Conservation (phyloP, 2,113 vertebrate species). For the Vombatus ursinus region DNA sequence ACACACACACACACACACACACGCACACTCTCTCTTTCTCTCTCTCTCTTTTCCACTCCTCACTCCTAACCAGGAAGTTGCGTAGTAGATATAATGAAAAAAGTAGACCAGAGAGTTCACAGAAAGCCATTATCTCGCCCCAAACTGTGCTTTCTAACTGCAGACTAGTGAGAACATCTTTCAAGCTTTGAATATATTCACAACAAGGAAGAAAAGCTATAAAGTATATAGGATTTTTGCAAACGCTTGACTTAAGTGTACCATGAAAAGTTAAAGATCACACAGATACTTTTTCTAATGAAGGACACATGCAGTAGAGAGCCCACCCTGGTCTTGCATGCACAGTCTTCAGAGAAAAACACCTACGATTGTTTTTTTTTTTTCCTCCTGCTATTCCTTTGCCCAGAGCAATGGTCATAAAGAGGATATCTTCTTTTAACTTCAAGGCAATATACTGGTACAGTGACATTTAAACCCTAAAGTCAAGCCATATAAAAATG, state of each 20-base stretch:
- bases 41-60: neutral
- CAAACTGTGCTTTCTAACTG: slow-evolving; percentile 18
- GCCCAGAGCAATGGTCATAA: slow-evolving; percentile 63
- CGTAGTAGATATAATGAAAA: neutral
- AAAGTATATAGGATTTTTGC: neutral
- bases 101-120: neutral
- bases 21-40: neutral
- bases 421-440: slow-evolving; percentile 68
- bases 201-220: neutral
- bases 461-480: slow-evolving; percentile 60
- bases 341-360: slow-evolving; percentile 67
- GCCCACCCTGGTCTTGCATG: slow-evolving; percentile 47
- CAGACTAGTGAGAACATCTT: slow-evolving; percentile 34
- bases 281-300: slow-evolving; percentile 32
- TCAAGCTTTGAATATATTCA: neutral
- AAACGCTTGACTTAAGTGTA: slow-evolving; percentile 39
- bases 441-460: slow-evolving; percentile 57
- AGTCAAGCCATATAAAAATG: slow-evolving; percentile 67
- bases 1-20: neutral
- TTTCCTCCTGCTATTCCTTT: slow-evolving; percentile 70
- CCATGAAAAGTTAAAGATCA: slow-evolving; percentile 34
- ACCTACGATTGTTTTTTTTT: slow-evolving; percentile 44
- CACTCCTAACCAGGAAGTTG: neutral
- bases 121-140: neutral
- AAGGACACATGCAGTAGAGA: slow-evolving; percentile 64